Evolutionary conservation across 2,888 invertebrate species (phyloP).

Genomic region (Sthenelais limicola): DNA sequence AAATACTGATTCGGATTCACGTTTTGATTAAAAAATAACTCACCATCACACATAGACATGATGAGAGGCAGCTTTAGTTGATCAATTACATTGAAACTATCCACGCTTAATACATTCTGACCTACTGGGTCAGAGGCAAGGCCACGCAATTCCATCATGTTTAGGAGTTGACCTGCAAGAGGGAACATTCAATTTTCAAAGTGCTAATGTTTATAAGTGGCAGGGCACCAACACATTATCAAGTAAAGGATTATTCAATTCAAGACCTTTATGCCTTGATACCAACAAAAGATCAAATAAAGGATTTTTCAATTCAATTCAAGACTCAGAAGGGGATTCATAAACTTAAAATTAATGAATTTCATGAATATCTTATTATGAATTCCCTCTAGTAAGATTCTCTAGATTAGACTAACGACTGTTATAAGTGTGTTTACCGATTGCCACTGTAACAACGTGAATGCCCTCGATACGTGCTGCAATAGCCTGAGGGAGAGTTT

Average conservation of each 20-base stretch:
- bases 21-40: too few species aligned
- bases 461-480: constrained; percentile 40
- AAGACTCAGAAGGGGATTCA: too few species aligned
- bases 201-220: constrained; percentile 34
- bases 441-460: constrained; percentile 45
- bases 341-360: too few species aligned
- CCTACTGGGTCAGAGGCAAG: constrained; percentile 41
- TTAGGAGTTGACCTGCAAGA: constrained; percentile 41
- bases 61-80: constrained; percentile 8
- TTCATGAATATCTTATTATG: too few species aligned
- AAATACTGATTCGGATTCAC: too few species aligned
- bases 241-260: background rate
- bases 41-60: constrained; percentile 40
- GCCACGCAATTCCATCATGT: constrained; percentile 43
- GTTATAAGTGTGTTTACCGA: too few species aligned
- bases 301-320: too few species aligned
- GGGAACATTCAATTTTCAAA: constrained; percentile 31
- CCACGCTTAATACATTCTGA: constrained; percentile 38
- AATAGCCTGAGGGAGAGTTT: constrained; percentile 47
- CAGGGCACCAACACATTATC: too few species aligned
- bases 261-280: too few species aligned
- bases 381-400: too few species aligned
- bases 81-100: constrained; percentile 37
- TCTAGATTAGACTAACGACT: too few species aligned
- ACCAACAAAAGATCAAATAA: too few species aligned